A percentile compares a stretch with the other conserved stretches of the same genome.
phyloP scores from a whole-genome alignment of 2,888 invertebrate species.

The Drosophila nigricruria region DNA sequence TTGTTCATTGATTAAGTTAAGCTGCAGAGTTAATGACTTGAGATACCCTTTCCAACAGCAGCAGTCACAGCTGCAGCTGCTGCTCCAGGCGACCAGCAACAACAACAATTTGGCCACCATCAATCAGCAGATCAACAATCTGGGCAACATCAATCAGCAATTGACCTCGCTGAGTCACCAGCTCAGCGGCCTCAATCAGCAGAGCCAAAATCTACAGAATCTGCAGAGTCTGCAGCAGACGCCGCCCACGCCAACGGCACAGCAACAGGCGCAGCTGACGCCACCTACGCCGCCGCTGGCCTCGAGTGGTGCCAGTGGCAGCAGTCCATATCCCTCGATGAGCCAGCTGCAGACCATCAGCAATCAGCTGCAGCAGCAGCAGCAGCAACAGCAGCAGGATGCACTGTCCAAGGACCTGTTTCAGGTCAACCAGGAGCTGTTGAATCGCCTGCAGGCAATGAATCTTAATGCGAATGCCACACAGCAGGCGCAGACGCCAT shows the following conservation, averaged over 20 bases:
- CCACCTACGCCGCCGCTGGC: constrained; percentile 81
- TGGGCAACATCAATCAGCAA: constrained; percentile 85
- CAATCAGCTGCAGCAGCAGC: constrained; percentile 82
- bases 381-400: constrained; percentile 83
- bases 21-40: constrained; percentile 53
- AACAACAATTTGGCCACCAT: constrained; percentile 85
- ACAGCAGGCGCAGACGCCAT: constrained; percentile 71
- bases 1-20: constrained; percentile 43
- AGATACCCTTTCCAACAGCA: constrained; percentile 47
- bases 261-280: constrained; percentile 64
- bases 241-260: constrained; percentile 81
- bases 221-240: constrained; percentile 77
- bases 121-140: constrained; percentile 84
- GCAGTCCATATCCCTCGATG: constrained; percentile 83
- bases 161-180: constrained; percentile 84
- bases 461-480: constrained; percentile 79
- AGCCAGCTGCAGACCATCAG: constrained; percentile 83
- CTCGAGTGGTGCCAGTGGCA: constrained; percentile 71
- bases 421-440: constrained; percentile 85
- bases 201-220: constrained; percentile 85
- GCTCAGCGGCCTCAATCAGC: constrained; percentile 85
- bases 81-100: constrained; percentile 84
- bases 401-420: constrained; percentile 84
- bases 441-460: constrained; percentile 84
- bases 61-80: constrained; percentile 84